Percentiles rank a stretch among this genome's conserved stretches.
These are phyloP conservation scores for Malaclemys terrapin DNA, from an alignment of 2,113 vertebrate species.

Conservation along the genomic window DNA sequence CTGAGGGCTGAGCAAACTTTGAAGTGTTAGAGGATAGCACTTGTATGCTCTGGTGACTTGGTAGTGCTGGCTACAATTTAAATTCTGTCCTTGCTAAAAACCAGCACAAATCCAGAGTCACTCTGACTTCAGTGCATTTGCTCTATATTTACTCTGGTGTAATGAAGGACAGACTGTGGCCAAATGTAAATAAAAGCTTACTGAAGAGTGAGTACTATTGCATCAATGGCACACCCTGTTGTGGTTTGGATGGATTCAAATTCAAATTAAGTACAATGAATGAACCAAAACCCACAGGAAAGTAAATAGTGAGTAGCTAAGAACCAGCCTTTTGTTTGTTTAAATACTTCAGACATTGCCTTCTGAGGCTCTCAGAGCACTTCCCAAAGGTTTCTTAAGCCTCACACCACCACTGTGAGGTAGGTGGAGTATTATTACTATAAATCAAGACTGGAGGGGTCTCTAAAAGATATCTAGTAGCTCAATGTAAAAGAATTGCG, in stretches of 20 bases:
- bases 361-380: slow-evolving; percentile 21
- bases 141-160: not conserved
- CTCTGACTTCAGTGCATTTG: not conserved
- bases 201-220: not conserved
- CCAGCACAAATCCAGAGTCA: not conserved
- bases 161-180: not conserved
- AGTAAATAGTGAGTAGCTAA: not conserved
- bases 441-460: slow-evolving; percentile 3
- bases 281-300: not conserved
- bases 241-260: not conserved
- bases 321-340: not conserved
- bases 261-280: not conserved
- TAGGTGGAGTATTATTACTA: not conserved
- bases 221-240: not conserved
- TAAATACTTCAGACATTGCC: not conserved
- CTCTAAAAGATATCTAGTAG: not conserved
- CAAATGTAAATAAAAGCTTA: not conserved
- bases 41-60: not conserved
- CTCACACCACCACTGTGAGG: not conserved
- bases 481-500: not conserved
- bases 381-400: slow-evolving; percentile 20
- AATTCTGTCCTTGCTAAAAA: not conserved
- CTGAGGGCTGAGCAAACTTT: not conserved
- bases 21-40: not conserved
- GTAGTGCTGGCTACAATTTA: not conserved